These are phyloP conservation scores for Lepidochrysops patricia DNA, from an alignment of 2,888 invertebrate genomes.

Conservation along the genomic window DNA sequence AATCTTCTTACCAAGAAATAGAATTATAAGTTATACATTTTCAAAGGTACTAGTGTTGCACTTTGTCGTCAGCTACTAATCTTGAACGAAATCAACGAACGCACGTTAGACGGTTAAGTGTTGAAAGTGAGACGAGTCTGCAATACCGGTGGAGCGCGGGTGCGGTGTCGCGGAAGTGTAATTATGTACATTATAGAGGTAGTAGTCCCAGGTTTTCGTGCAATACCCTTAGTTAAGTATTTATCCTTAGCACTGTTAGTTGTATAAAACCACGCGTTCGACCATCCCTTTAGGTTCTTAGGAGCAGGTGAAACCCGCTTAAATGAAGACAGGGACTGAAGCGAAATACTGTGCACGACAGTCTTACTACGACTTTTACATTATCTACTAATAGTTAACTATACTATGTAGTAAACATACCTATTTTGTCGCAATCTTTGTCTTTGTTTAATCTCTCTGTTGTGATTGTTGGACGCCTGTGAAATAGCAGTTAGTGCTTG, in stretches of 20 bases:
- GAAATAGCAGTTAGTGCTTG: constrained; percentile 11
- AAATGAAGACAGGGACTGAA: not conserved
- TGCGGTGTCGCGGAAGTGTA: constrained; percentile 43
- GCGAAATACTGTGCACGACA: not conserved
- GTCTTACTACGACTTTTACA: no score
- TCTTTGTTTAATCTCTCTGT: constrained; percentile 18
- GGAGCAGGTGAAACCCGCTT: not conserved
- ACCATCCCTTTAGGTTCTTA: constrained; percentile 17
- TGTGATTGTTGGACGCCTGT: constrained; percentile 27
- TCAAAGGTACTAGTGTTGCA: no score
- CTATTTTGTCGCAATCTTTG: not conserved
- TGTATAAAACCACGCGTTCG: constrained; percentile 52
- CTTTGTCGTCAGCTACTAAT: no score
- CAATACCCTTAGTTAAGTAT: constrained; percentile 72
- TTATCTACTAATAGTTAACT: no score
- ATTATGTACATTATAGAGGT: constrained; percentile 65
- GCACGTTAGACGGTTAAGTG: no score
- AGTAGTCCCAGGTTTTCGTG: constrained; percentile 57
- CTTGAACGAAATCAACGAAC: no score
- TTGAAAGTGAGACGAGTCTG: no score
- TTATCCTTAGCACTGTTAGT: constrained; percentile 59
- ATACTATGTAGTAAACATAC: not conserved
- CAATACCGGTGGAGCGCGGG: not conserved
- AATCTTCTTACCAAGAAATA: no score
- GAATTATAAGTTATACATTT: no score